These are phyloP conservation scores for Dysidea cf. avara DNA, from an alignment of 37 sponge, comb jelly and placozoan species.

Conservation along the genomic window DNA sequence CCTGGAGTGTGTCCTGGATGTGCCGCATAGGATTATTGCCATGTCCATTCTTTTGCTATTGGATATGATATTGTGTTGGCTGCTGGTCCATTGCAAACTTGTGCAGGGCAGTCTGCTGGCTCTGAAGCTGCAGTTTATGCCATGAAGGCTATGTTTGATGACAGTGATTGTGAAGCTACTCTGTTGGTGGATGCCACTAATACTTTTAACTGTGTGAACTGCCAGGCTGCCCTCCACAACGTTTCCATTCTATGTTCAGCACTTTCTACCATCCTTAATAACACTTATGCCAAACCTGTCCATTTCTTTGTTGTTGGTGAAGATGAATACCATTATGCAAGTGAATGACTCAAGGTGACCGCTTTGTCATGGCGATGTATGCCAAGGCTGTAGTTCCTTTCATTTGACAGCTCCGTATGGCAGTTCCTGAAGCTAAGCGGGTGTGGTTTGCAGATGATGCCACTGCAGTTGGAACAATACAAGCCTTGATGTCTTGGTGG, in stretches of 20 bases:
- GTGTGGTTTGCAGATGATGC: conserved; percentile 10
- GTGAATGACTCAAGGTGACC: conserved; percentile 4
- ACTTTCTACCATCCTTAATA: too few relatives aligned
- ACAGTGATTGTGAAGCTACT: neutral
- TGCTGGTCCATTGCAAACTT: neutral
- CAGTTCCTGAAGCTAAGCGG: neutral
- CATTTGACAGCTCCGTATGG: neutral
- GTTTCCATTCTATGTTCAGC: neutral
- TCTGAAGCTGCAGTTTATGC: conserved; percentile 17
- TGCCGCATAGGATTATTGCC: too few relatives aligned
- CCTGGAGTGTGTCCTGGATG: conserved; percentile 9
- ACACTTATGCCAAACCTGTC: neutral
- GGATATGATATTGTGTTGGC: neutral
- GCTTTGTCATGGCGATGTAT: conserved; percentile 1
- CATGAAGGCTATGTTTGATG: neutral
- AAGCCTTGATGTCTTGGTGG: neutral
- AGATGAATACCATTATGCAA: neutral
- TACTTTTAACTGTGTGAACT: conserved; percentile 2
- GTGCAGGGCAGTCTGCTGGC: conserved; percentile 12
- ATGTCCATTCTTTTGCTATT: conserved; percentile 3
- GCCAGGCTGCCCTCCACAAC: conserved; percentile 13
- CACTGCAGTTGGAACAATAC: neutral
- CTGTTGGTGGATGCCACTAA: too few relatives aligned
- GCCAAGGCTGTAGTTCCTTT: neutral
- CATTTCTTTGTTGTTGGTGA: too few relatives aligned